Conservation (phyloP, 2,113 vertebrate species). For the Perca flavescens region DNA sequence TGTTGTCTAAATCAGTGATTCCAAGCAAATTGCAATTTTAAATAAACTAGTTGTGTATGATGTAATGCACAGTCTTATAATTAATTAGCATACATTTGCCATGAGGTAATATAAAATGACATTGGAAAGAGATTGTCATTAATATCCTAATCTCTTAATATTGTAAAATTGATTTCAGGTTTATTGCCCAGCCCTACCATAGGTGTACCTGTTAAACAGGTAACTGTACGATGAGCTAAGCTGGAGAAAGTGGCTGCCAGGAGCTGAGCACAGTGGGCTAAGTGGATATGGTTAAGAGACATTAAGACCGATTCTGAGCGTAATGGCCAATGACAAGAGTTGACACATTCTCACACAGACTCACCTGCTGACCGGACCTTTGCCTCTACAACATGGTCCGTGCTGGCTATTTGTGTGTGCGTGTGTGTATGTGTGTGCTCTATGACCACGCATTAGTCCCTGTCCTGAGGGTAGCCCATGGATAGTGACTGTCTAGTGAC, state of each 20-base stretch:
- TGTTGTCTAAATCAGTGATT: background rate
- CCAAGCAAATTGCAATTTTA: background rate
- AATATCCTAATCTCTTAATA: background rate
- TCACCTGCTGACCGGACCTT: slow-evolving; percentile 4
- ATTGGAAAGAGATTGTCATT: no score
- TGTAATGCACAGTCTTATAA: background rate
- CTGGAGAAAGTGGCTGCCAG: slow-evolving; percentile 33
- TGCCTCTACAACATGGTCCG: slow-evolving; percentile 1
- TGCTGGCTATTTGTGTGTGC: slow-evolving; percentile 22
- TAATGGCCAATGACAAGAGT: slow-evolving; percentile 43
- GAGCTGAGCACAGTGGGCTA: slow-evolving; percentile 30
- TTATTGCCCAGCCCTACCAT: background rate
- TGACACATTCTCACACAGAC: slow-evolving; percentile 24
- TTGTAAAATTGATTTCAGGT: background rate
- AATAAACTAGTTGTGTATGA: background rate
- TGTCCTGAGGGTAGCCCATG: slow-evolving; percentile 12
- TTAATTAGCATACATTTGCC: no score
- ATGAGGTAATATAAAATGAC: no score
- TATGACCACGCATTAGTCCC: background rate
- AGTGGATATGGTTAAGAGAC: slow-evolving; percentile 48
- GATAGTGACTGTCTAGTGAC: slow-evolving; percentile 10
- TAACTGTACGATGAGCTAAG: background rate
- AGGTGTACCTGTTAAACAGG: background rate
- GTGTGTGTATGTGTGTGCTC: slow-evolving; percentile 20
- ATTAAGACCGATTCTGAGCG: slow-evolving; percentile 23